A percentile compares a stretch with the other conserved stretches of the same genome.
Evolutionary conservation across 2,113 vertebrate species (phyloP).

Genomic region (Oreotrochilus melanogaster): DNA sequence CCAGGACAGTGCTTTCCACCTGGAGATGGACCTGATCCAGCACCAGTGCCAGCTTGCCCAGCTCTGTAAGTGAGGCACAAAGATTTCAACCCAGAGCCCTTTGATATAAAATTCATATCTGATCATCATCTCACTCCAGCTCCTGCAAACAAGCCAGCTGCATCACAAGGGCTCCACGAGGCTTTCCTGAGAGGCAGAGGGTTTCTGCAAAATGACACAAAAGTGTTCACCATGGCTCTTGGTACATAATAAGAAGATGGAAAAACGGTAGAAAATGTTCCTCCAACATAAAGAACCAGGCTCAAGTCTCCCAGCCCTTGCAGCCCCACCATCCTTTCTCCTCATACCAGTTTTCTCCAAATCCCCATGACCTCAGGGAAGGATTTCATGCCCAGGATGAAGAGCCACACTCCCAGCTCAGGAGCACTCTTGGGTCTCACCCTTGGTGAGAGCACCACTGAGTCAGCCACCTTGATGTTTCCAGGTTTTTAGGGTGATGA

Average conservation of each 20-base stretch:
- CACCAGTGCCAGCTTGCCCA: not conserved
- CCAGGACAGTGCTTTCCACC: not conserved
- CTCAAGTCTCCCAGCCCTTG: not conserved
- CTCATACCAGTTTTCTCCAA: not conserved
- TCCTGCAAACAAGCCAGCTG: not conserved
- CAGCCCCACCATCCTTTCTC: not conserved
- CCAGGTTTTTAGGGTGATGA: not conserved
- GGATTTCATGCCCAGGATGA: not conserved
- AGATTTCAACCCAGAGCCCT: not conserved
- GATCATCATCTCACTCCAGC: not conserved
- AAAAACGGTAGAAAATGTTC: rapidly evolving
- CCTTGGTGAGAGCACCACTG: rapidly evolving
- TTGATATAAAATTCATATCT: not conserved
- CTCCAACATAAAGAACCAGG: not conserved
- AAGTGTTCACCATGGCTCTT: rapidly evolving
- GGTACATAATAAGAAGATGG: not conserved
- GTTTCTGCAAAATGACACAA: not conserved
- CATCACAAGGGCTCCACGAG: rapidly evolving
- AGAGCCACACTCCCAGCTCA: rapidly evolving
- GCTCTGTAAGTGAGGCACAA: not conserved
- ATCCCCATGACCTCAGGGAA: rapidly evolving
- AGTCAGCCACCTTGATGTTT: rapidly evolving
- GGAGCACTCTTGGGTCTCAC: not conserved
- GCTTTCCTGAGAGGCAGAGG: not conserved
- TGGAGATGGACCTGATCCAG: not conserved